A percentile compares a stretch with the other conserved stretches of the same genome.
Conservation (phyloP, 1,140 invertebrate genomes). For the Copidosoma floridanum region DNA sequence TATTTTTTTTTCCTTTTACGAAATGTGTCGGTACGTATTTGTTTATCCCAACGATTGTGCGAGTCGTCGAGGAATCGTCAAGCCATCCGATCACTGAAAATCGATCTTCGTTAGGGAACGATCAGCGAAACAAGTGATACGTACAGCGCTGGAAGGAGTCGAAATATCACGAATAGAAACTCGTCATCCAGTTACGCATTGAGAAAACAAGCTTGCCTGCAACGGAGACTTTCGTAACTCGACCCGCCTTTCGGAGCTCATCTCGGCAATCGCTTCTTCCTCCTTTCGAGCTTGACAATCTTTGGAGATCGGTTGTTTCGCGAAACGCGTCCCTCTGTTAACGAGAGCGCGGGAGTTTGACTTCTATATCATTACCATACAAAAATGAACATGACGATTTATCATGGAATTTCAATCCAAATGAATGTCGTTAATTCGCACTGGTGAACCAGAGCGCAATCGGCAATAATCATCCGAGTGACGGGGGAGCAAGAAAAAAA, state of each 20-base stretch:
- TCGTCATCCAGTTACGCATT: constrained; percentile 8
- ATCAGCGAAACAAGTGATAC: neutral
- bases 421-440: too few species aligned
- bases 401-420: too few species aligned
- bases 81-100: constrained; percentile 3
- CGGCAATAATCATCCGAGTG: too few species aligned
- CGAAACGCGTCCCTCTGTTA: neutral
- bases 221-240: constrained; percentile 15
- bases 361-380: too few species aligned
- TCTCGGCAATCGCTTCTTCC: neutral
- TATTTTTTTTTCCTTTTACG: neutral
- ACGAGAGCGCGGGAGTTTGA: too few species aligned
- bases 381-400: too few species aligned
- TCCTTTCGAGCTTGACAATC: constrained; percentile 5
- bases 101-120: neutral
- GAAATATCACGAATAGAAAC: constrained; percentile 10
- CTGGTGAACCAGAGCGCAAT: too few species aligned
- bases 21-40: too few species aligned
- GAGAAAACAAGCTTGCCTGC: neutral
- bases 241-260: neutral
- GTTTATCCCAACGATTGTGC: too few species aligned
- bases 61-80: neutral
- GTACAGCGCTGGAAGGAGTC: neutral
- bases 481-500: too few species aligned
- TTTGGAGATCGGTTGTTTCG: too few species aligned